A percentile compares a stretch with the other conserved stretches of the same genome.
These are phyloP conservation scores for Phyllotreta striolata DNA, from an alignment of 2,888 invertebrate species.

Conservation along the genomic window DNA sequence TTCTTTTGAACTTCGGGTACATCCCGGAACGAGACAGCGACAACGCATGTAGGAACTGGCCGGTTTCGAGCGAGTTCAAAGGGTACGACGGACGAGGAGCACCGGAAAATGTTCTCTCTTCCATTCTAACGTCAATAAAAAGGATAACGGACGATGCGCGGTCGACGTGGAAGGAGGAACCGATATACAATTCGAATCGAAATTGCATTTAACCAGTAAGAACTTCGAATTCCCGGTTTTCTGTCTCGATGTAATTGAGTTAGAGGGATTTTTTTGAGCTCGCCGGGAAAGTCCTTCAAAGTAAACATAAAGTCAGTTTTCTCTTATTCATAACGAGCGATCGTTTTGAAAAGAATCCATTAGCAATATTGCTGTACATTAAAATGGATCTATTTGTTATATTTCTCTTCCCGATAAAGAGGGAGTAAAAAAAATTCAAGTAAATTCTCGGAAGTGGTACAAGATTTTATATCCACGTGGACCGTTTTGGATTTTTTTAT, in stretches of 20 bases:
- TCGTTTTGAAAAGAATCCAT: slow-evolving; percentile 38
- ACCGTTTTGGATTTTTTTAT: neutral
- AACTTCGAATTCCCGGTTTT: neutral
- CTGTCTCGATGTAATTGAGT: slow-evolving; percentile 1
- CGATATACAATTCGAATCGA: no score
- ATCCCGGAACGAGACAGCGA: no score
- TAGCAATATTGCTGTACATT: slow-evolving; percentile 42
- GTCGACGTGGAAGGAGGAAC: no score
- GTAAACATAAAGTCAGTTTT: slow-evolving; percentile 15
- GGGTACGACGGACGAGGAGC: no score
- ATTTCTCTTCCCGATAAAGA: slow-evolving; percentile 26
- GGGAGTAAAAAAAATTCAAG: slow-evolving; percentile 14
- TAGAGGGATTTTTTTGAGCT: slow-evolving; percentile 2
- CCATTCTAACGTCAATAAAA: no score
- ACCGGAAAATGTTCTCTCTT: no score
- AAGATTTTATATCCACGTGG: neutral
- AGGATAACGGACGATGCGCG: no score
- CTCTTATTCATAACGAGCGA: slow-evolving; percentile 26
- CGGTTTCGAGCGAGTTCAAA: no score
- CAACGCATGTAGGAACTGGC: no score
- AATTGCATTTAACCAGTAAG: neutral
- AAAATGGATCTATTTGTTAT: slow-evolving; percentile 36
- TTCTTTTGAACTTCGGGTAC: no score
- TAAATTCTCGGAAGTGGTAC: neutral
- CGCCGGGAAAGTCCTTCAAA: neutral